phyloP scores from a whole-genome alignment of 2,797 vertebrate species.

The Rhinatrema bivittatum region DNA sequence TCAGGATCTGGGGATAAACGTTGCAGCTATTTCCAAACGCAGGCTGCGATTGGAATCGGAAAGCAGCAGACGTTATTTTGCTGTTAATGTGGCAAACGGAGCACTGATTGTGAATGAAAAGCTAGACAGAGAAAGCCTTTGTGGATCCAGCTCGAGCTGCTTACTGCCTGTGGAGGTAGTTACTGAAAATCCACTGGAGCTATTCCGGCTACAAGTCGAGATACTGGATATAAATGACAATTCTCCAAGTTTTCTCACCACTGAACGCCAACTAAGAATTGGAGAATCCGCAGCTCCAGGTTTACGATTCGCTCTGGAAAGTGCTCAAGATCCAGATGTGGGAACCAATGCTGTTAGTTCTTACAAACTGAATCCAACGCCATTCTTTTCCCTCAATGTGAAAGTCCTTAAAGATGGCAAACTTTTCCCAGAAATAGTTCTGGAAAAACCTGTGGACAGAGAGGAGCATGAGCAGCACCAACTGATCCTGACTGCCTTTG shows the following conservation, averaged over 20 bases:
- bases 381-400: constrained; percentile 64
- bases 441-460: constrained; percentile 10
- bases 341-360: constrained; percentile 68
- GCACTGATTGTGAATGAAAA: constrained; percentile 59
- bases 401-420: constrained; percentile 27
- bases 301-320: constrained; percentile 64
- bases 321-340: constrained; percentile 71
- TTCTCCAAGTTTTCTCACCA: constrained; percentile 63
- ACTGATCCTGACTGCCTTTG: constrained; percentile 65
- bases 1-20: constrained; percentile 18
- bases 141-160: constrained; percentile 50
- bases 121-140: constrained; percentile 66
- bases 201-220: constrained; percentile 55
- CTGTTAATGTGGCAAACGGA: constrained; percentile 60
- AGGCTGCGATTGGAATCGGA: constrained; percentile 47
- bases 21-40: constrained; percentile 36
- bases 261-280: constrained; percentile 62
- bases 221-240: constrained; percentile 74
- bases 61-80: constrained; percentile 57
- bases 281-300: constrained; percentile 62
- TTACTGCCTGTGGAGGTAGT: constrained; percentile 56
- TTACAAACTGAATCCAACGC: constrained; percentile 59
- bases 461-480: constrained; percentile 60
- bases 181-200: constrained; percentile 54
- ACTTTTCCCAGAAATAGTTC: constrained; percentile 5